A percentile compares a stretch with the other conserved stretches of the same genome.
Conservation (phyloP, 2,888 invertebrate species). For the Campoplex capitator region DNA sequence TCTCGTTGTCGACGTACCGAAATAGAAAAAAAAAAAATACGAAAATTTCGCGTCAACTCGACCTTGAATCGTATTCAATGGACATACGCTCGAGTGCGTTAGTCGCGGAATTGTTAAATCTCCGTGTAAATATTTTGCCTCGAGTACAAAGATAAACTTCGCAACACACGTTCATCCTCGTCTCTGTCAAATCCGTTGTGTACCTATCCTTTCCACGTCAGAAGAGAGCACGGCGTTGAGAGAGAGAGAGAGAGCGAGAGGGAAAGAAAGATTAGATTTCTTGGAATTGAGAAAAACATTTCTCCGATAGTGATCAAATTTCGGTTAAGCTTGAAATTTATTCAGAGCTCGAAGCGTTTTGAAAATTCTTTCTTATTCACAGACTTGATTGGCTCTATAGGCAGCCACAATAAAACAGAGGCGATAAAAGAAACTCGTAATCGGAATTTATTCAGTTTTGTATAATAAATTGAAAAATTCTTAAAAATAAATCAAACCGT, state of each 20-base stretch:
- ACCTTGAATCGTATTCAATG: slow-evolving; percentile 17
- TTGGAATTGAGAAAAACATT: neutral
- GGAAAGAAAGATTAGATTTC: neutral
- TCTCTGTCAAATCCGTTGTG: slow-evolving; percentile 5
- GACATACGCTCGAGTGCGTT: neutral
- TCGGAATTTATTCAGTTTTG: neutral
- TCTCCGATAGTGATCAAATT: neutral
- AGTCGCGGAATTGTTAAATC: neutral
- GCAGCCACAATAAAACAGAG: neutral
- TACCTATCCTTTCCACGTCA: neutral
- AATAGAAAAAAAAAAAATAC: neutral
- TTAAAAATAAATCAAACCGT: neutral
- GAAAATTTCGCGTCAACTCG: neutral
- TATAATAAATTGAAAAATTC: neutral
- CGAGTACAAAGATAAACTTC: slow-evolving; percentile 2
- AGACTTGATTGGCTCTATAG: neutral
- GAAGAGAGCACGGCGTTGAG: neutral
- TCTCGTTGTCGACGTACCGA: neutral
- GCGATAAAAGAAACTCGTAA: neutral
- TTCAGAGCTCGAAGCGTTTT: neutral
- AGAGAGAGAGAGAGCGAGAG: neutral
- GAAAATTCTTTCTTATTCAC: neutral
- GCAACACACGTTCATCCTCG: neutral
- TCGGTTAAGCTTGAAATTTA: neutral
- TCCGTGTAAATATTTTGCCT: slow-evolving; percentile 34